Base-by-base conservation (phyloP, 2,888 invertebrate genomes). In the Podabrus alpinus region DNA sequence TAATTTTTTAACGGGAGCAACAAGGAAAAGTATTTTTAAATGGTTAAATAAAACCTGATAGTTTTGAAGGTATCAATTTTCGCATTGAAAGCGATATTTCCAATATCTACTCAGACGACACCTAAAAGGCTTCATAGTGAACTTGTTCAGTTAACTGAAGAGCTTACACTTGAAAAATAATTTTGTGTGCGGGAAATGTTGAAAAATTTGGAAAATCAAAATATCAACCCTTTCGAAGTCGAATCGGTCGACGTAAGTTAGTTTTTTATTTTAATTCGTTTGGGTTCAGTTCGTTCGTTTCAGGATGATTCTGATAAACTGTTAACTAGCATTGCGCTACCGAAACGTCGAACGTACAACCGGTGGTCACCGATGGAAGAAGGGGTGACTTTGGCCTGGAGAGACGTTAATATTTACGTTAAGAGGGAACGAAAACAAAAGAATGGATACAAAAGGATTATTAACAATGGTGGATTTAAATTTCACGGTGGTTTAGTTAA, bases 371-470 rank as follows among this genome's bases (percentile, higher is more conserved):
- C 90, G 3, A 85, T 89, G 15, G 90, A 90, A 74, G 91, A 92
- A 66, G 94, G 92, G 0, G 90, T 93, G 68, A 95, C 94, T 0
- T 87, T 96, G 25, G 93, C 94, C 0, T 96, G 95, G 95, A 89
- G 92, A 66, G 94, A 95, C 84, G 87, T 96, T 0, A 92, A 92
- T 59, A 93, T 95, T 1, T 94, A 94, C 81, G 91, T 92, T 10
- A 84, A 87, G 74, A 80, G 84, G n/a, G 85, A 84, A 68, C 82
- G 82, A 21, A 85, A 85, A 11, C 85, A 85, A 84, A 80, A 86
- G 82, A 73, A 88, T 84, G 82, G 86, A 80, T 90, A 93, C 83
- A 94, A 94, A 86, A 90, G 93, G 80, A 92, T 96, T 68, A 92
- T 96, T 45, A 94, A 94, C 84, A 93, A 92, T 86, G 94, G 94